phyloP scores from a whole-genome alignment of 2,797 vertebrate species.

The Bufotes viridis region DNA sequence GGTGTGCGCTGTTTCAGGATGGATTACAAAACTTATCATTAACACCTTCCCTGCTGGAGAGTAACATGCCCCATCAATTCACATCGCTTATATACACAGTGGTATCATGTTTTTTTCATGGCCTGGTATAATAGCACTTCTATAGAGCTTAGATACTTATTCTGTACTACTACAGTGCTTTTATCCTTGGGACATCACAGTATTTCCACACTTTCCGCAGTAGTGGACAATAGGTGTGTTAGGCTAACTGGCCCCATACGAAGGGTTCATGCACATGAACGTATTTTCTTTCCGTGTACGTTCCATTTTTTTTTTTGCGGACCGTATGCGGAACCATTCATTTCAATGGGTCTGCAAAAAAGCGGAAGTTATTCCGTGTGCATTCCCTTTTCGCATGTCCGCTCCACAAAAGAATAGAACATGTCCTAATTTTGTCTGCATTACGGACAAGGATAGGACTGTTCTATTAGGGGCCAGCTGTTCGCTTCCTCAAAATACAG shows the following conservation, averaged over 20 bases:
- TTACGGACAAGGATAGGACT: no score
- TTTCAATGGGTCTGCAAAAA: no score
- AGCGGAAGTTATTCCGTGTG: no score
- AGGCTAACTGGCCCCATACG: background rate
- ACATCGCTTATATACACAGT: background rate
- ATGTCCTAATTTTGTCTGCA: no score
- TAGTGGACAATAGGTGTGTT: background rate
- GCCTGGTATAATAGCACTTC: background rate
- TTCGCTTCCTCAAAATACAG: no score
- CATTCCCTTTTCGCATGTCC: no score
- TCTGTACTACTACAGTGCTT: background rate
- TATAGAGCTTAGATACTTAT: background rate
- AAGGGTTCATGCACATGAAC: no score
- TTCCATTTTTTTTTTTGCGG: no score
- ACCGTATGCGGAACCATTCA: no score
- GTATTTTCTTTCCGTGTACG: no score
- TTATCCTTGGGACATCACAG: background rate
- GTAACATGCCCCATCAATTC: background rate
- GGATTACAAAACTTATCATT: constrained; percentile 74
- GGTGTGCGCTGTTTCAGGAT: constrained; percentile 72
- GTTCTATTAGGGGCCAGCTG: no score
- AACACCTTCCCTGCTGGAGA: constrained; percentile 68
- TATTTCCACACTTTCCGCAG: background rate
- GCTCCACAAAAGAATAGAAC: no score
- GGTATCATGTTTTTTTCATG: background rate